phyloP scores from a whole-genome alignment of 92 coral and sea anemone species.

The Virgularia gustaviana region DNA sequence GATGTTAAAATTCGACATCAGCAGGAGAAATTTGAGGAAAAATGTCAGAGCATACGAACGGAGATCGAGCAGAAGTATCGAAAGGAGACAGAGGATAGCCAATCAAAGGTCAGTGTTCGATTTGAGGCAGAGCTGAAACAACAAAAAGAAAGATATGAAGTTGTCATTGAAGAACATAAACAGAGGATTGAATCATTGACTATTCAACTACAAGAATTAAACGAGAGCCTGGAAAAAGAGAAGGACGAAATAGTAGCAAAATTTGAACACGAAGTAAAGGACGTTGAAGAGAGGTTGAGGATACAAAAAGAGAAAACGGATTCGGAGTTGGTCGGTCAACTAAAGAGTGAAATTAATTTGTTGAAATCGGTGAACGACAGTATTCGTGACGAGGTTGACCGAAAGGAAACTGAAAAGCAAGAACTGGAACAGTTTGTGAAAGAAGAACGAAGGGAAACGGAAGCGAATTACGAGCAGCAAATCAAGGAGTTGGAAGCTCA shows the following conservation, averaged over 20 bases:
- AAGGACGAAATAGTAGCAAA: conserved; percentile 76
- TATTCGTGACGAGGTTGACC: conserved; percentile 76
- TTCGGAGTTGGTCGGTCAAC: conserved; percentile 73
- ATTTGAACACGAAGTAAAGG: conserved; percentile 84
- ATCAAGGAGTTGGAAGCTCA: conserved; percentile 72
- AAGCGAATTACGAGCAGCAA: conserved; percentile 79
- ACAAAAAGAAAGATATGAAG: conserved; percentile 81
- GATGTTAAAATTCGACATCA: conserved; percentile 76
- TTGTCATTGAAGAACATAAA: conserved; percentile 67
- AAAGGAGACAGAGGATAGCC: conserved; percentile 63
- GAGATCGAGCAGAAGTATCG: conserved; percentile 72
- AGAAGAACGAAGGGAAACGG: conserved; percentile 74
- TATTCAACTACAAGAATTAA: conserved; percentile 73
- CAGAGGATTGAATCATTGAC: conserved; percentile 78
- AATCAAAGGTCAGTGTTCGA: conserved; percentile 60
- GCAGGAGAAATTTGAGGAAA: conserved; percentile 76
- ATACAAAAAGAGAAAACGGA: conserved; percentile 77
- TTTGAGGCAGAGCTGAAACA: conserved; percentile 62
- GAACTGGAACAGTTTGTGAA: conserved; percentile 69
- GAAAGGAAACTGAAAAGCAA: conserved; percentile 75
- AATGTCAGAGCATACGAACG: conserved; percentile 72
- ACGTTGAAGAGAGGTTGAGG: conserved; percentile 77
- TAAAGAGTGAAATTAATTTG: conserved; percentile 80
- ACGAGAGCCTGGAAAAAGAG: conserved; percentile 81
- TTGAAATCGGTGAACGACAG: conserved; percentile 67